Conservation (phyloP, 1,140 invertebrate species). For the Polypedilum vanderplanki region DNA sequence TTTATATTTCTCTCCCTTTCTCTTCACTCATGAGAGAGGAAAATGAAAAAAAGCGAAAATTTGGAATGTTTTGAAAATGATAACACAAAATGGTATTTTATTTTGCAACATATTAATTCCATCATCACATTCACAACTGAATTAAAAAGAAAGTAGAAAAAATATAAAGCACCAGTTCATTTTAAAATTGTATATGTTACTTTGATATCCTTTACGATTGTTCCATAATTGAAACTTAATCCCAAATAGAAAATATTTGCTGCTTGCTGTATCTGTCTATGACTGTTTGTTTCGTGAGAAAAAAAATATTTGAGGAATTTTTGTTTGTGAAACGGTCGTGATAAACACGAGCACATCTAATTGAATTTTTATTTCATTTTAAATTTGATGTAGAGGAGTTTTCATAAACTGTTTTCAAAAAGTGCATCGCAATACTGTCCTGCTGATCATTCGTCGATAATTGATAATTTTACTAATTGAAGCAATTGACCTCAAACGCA, state of each 20-base stretch:
- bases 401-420: too few relatives aligned
- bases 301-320: not conserved
- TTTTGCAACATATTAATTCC: not conserved
- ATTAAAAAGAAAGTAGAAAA: not conserved
- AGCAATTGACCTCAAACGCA: not conserved
- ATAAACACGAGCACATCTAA: conserved; percentile 12
- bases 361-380: too few relatives aligned
- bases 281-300: not conserved
- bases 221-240: not conserved
- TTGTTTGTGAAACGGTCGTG: not conserved
- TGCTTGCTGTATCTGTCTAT: not conserved
- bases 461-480: not conserved
- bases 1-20: too few relatives aligned
- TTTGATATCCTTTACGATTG: not conserved
- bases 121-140: not conserved
- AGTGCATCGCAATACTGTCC: too few relatives aligned
- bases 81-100: not conserved
- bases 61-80: conserved; percentile 13
- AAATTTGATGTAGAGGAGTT: too few relatives aligned
- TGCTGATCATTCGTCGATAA: too few relatives aligned
- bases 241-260: not conserved
- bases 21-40: not conserved
- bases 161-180: not conserved
- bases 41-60: not conserved
- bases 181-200: not conserved